Evolutionary conservation across 2,888 invertebrate species (phyloP).

Genomic region (Leucania comma): DNA sequence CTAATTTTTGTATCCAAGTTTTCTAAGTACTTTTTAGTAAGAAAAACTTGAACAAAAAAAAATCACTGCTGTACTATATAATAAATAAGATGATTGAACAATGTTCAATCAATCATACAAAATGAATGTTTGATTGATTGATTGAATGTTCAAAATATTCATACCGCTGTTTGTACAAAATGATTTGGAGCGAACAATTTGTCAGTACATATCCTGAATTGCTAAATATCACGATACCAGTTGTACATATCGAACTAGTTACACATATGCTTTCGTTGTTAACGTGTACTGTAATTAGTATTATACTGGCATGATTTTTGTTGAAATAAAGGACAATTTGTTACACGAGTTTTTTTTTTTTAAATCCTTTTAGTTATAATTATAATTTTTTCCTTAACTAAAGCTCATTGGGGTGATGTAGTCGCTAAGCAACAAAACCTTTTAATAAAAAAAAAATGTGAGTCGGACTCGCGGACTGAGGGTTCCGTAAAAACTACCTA

Average conservation of each 20-base stretch:
- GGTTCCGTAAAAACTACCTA: too few relatives aligned
- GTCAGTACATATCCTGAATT: conserved; percentile 66
- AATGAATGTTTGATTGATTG: too few relatives aligned
- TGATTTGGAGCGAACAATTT: conserved; percentile 47
- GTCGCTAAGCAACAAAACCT: too few relatives aligned
- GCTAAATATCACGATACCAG: conserved; percentile 67
- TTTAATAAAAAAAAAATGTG: too few relatives aligned
- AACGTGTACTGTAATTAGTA: conserved; percentile 79
- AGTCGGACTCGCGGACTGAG: too few relatives aligned
- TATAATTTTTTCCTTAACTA: neutral
- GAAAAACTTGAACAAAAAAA: conserved; percentile 36
- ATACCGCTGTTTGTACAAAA: conserved; percentile 40
- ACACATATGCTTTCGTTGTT: conserved; percentile 81
- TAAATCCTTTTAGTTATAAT: neutral
- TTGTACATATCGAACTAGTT: conserved; percentile 77
- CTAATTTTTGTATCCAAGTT: conserved; percentile 59
- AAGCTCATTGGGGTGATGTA: too few relatives aligned
- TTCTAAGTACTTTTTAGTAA: conserved; percentile 47
- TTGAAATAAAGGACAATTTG: conserved; percentile 81
- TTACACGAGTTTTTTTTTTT: conserved; percentile 67
- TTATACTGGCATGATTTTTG: conserved; percentile 77
- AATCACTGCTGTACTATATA: conserved; percentile 41
- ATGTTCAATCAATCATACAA: conserved; percentile 1
- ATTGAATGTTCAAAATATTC: conserved; percentile 26
- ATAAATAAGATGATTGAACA: conserved; percentile 19